Conservation (phyloP, 2,113 vertebrate genomes). For the Lepus americanus region DNA sequence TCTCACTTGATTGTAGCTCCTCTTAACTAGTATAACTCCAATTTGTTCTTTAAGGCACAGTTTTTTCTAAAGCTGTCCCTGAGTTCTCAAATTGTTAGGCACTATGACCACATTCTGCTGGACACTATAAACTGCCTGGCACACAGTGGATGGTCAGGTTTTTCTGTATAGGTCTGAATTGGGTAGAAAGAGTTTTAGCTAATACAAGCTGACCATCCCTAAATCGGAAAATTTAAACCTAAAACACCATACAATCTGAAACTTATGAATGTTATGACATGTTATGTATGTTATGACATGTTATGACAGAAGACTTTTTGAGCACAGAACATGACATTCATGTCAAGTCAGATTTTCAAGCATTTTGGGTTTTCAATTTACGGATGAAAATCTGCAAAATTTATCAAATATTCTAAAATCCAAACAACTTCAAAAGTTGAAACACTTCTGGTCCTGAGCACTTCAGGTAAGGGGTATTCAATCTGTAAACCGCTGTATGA, state of each 20-base stretch:
- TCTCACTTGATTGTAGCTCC: background rate
- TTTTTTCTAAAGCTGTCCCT: background rate
- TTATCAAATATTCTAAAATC: conserved; percentile 2
- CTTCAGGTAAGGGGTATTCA: background rate
- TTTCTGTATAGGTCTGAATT: background rate
- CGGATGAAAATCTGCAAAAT: background rate
- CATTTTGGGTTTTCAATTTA: background rate
- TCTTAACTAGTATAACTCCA: background rate
- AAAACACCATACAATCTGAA: background rate
- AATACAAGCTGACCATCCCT: background rate
- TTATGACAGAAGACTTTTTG: too few relatives aligned
- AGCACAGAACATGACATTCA: too few relatives aligned
- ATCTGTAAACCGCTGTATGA: background rate
- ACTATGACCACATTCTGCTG: background rate
- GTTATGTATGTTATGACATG: too few relatives aligned
- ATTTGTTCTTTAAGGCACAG: conserved; percentile 52
- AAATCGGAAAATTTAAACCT: background rate
- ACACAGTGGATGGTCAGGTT: background rate
- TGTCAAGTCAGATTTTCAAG: background rate
- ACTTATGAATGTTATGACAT: background rate
- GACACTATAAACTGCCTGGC: background rate
- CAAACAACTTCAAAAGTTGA: background rate
- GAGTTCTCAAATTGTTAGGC: background rate
- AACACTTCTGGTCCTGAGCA: background rate
- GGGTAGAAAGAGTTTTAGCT: background rate